Evolutionary conservation across 2,888 invertebrate species (phyloP).

Genomic region (Meganola albula): DNA sequence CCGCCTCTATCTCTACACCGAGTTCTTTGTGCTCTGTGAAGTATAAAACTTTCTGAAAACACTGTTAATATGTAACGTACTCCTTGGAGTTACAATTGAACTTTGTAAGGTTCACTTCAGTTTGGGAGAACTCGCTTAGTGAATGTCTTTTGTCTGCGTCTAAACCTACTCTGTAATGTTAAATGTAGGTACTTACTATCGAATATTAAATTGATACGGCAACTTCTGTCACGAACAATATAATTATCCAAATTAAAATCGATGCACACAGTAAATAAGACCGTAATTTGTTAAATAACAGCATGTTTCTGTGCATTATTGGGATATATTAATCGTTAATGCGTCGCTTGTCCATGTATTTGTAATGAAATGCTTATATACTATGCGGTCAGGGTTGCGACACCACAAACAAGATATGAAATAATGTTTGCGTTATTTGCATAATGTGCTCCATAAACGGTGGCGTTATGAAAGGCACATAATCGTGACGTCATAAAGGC

Average conservation of each 20-base stretch:
- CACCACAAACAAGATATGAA: constrained; percentile 48
- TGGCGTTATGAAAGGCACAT: constrained; percentile 40
- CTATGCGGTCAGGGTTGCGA: constrained; percentile 34
- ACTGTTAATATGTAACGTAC: constrained; percentile 45
- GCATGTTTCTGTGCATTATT: constrained; percentile 45
- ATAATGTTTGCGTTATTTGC: constrained; percentile 46
- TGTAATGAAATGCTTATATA: constrained; percentile 45
- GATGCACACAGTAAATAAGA: constrained; percentile 26
- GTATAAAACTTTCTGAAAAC: constrained; percentile 55
- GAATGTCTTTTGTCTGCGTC: constrained; percentile 6
- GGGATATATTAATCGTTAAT: constrained; percentile 50
- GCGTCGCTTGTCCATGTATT: constrained; percentile 54
- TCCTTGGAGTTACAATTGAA: constrained; percentile 29
- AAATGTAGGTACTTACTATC: constrained; percentile 1
- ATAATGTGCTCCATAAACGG: constrained; percentile 43
- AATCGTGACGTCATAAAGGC: constrained; percentile 34
- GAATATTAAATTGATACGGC: constrained; percentile 6
- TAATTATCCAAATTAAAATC: constrained; percentile 28
- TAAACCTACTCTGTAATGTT: background rate
- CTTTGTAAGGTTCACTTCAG: constrained; percentile 30
- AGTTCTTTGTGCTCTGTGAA: constrained; percentile 54
- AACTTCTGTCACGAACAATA: constrained; percentile 23
- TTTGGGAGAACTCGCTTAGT: constrained; percentile 15
- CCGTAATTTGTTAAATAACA: constrained; percentile 34
- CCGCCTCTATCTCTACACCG: constrained; percentile 62